Evolutionary conservation across 2,797 vertebrate genomes (phyloP).

Genomic region (Esox lucius): DNA sequence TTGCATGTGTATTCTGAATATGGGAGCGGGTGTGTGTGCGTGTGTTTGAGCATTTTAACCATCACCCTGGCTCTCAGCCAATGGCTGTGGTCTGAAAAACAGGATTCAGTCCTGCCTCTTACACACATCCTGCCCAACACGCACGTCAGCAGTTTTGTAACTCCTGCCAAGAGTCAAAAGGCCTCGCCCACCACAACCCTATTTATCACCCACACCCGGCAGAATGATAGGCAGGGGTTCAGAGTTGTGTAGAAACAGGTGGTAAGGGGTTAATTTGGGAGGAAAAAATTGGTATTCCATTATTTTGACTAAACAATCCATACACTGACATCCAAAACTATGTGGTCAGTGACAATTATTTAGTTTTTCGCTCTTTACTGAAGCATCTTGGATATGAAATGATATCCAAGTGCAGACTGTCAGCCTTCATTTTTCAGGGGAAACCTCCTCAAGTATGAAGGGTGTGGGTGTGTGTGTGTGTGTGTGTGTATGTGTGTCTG

Average conservation of each 20-base stretch:
- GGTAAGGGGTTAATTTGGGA: neutral
- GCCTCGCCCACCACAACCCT: constrained; percentile 53
- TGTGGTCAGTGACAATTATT: too few relatives aligned
- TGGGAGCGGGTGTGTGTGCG: constrained; percentile 22
- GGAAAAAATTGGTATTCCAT: neutral
- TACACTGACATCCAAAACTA: too few relatives aligned
- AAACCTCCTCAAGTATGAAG: too few relatives aligned
- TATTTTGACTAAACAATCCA: neutral
- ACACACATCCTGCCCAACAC: constrained; percentile 74
- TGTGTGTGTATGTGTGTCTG: too few relatives aligned
- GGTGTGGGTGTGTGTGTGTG: too few relatives aligned
- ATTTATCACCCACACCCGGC: constrained; percentile 49
- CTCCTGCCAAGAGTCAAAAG: constrained; percentile 68
- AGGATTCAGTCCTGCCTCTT: constrained; percentile 71
- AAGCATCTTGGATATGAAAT: too few relatives aligned
- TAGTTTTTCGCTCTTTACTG: too few relatives aligned
- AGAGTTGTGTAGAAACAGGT: constrained; percentile 10
- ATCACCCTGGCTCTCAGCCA: constrained; percentile 60
- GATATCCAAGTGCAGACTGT: too few relatives aligned
- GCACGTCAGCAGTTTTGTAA: constrained; percentile 71
- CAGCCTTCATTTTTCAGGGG: too few relatives aligned
- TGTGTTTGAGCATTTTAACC: constrained; percentile 49
- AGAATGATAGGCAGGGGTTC: constrained; percentile 33
- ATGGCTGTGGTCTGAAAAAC: constrained; percentile 68
- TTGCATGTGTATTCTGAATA: constrained; percentile 34